Evolutionary conservation across 2,113 vertebrate genomes (phyloP), one percentile per base, ranked within the genome.

Genomic region (Leucoraja erinaceus): DNA sequence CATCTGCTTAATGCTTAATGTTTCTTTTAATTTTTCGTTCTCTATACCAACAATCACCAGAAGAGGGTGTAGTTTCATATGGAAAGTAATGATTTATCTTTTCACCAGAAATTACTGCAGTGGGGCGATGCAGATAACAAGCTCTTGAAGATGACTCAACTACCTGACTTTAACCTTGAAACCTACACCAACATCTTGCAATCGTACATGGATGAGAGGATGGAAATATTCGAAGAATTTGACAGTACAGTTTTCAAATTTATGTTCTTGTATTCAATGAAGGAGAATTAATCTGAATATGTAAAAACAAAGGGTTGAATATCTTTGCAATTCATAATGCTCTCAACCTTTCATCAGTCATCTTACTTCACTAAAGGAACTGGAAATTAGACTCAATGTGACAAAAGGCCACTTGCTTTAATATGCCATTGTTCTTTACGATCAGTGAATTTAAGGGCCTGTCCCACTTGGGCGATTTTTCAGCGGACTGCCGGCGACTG

Each of bases 121-220:
- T 91, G 88, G 88, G 72, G 31, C 47, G 38, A 91, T 91, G 88
- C 66, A 70, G 88, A 91, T 91, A 38, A 91, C 4, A 72, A 91
- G 72, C 88, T 91, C 88, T 33, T 91, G 88, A 72, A 91, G 88
- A 91, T 91, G 88, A 91, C 88, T 72, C 88, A 91, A 68, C 88
- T 91, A 72, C 88, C 88, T 47, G 88, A 72, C 18, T 91, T 47
- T 47, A 91, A 91, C 47, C 10, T 91, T 91, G 88, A 91, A 33
- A 91, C 11, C 14, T 91, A 91, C 33, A 28, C 33, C 18, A 72
- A 91, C 66, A 68, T 72, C 70, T 72, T 91, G 25, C 88, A 91
- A 91, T 47, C 88, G 0, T 72, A 91, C 88, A 91, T 91, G 0
- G 31, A 72, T 20, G 88, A 91, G 66, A 70, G 88, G 66, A 68